phyloP scores from a whole-genome alignment of 2,113 vertebrate genomes.

The Tragelaphus strepsiceros region DNA sequence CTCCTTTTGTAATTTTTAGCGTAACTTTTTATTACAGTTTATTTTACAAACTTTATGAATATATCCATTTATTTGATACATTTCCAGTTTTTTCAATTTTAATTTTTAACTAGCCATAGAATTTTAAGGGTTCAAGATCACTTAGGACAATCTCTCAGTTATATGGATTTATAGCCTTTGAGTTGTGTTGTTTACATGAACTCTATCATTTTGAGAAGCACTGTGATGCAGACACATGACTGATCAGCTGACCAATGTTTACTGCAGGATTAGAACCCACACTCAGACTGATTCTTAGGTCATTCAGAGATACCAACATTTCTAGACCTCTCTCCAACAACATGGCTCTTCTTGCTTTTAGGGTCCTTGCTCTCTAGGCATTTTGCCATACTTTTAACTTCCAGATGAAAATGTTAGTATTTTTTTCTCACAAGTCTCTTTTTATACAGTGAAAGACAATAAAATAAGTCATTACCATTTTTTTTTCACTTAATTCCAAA shows the following conservation, averaged over 20 bases:
- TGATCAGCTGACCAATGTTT: neutral
- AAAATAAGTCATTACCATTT: neutral
- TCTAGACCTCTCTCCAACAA: neutral
- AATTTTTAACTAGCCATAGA: neutral
- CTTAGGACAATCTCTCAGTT: neutral
- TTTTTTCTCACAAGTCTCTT: neutral
- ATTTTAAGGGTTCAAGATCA: neutral
- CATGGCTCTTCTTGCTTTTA: neutral
- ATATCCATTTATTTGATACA: neutral
- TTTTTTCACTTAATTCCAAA: neutral
- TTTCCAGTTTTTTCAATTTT: neutral
- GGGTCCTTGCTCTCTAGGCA: neutral
- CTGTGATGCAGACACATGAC: too few species aligned
- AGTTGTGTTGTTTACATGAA: neutral
- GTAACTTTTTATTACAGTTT: neutral
- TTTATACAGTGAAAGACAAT: neutral
- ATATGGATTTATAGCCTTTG: neutral
- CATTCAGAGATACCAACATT: neutral
- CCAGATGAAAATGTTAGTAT: neutral
- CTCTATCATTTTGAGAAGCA: neutral
- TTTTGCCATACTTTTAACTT: neutral
- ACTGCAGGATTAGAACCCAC: neutral
- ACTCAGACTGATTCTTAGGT: neutral
- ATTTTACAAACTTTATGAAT: neutral
- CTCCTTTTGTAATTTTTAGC: neutral